Base-by-base conservation (phyloP, 2,797 vertebrate species). In the Danio tinwini region DNA sequence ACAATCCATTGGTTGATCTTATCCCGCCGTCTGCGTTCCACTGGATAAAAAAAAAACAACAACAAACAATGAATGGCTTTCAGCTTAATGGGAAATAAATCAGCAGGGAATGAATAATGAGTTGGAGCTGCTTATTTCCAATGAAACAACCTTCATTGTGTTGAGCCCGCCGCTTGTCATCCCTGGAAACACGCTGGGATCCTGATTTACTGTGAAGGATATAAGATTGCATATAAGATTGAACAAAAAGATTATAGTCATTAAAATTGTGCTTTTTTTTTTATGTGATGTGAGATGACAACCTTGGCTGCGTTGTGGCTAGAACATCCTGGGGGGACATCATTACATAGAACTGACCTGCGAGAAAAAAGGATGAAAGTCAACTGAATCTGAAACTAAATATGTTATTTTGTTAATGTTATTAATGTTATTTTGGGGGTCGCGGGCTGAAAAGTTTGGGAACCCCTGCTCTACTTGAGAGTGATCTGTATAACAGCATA, bases 1-100 rank as follows among this genome's bases (percentile, higher is more conserved):
- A 98, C 96, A 0, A 98, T 98, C 97, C 97, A 98, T 89, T 98
- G 97, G 90, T 98, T 98, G 84, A 98, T 98, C 89, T 98, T 98
- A 88, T 98, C 97, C 61, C 96, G 86, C 69, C 96, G 95, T 45
- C 96, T 91, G 37, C 96, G 96, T 87, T 98, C 97, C 86, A 98
- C 97, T 98, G 88, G 44, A 5, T n/a, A 42, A 12, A 4, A 16
- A 40, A 6, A 50, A 29, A 13, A 13, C 3, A 1, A 69, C 6
- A 29, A 29, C 1, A 1, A 29, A 63, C 44, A 10, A 8, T 17
- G 9, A 19, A 17, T 49, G 4, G 44, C 45, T 72, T 63, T 3
- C 11, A 63, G 21, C 50, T 7, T 74, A 49, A 42, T 74, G 52
- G 42, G 50, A 76, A 55, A 76, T 37, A 37, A 12, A 56, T 21